Evolutionary conservation across 2,113 vertebrate species (phyloP).

Genomic region (Nematolebias whitei): DNA sequence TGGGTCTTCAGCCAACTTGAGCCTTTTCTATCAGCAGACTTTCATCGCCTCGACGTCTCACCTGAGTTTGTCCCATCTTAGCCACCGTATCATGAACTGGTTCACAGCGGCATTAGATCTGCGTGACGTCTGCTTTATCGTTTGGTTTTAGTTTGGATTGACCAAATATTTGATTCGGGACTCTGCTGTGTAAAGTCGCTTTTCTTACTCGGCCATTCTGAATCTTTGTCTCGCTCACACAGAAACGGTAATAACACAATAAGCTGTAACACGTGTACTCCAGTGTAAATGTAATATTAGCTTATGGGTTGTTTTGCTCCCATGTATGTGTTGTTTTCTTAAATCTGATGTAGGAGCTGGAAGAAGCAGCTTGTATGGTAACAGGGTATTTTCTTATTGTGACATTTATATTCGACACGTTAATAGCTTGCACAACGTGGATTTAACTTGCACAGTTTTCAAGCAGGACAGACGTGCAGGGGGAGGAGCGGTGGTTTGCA

Average conservation of each 20-base stretch:
- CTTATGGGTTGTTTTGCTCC: conserved; percentile 5
- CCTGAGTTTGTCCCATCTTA: conserved; percentile 7
- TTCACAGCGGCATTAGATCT: conserved; percentile 21
- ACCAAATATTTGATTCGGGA: conserved; percentile 12
- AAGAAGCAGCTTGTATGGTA: conserved; percentile 26
- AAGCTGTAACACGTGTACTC: conserved; percentile 46
- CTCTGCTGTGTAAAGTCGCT: conserved; percentile 24
- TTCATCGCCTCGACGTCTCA: background rate
- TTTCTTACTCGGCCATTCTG: conserved; percentile 9
- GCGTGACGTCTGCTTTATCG: conserved; percentile 70
- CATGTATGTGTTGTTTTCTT: background rate
- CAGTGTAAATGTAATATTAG: conserved; percentile 47
- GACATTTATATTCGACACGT: conserved; percentile 42
- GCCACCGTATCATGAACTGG: conserved; percentile 22
- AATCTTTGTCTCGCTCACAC: conserved; percentile 29
- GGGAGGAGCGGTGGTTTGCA: conserved; percentile 20
- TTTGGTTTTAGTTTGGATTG: conserved; percentile 50
- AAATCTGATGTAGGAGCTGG: conserved; percentile 1
- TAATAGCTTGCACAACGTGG: conserved; percentile 8
- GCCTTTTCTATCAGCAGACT: background rate
- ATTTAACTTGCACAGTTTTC: conserved; percentile 1
- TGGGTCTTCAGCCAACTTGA: conserved; percentile 12
- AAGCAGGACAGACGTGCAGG: background rate
- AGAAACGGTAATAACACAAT: conserved; percentile 34
- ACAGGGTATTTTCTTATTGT: conserved; percentile 57